Percentiles rank a stretch among this genome's conserved stretches.
Conservation (phyloP, 2,888 invertebrate species). For the Notodromas monacha region DNA sequence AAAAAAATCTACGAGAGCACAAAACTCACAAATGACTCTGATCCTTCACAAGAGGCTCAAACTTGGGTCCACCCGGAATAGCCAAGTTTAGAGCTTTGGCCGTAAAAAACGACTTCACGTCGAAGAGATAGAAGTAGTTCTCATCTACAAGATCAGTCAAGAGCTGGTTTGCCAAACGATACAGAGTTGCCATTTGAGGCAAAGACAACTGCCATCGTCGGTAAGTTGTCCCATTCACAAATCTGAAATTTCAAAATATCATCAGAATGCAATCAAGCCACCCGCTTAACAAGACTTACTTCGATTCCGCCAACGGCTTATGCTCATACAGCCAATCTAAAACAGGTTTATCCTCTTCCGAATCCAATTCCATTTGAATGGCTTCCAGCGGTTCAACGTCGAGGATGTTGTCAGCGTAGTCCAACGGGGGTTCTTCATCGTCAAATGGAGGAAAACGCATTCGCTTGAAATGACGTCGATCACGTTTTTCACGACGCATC, state of each 20-base stretch:
- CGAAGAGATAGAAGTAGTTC: conserved; percentile 96
- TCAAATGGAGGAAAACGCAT: conserved; percentile 99
- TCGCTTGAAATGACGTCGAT: conserved; percentile 88
- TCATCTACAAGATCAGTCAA: conserved; percentile 89
- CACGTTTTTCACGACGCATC: conserved; percentile 96
- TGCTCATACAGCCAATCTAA: conserved; percentile 96
- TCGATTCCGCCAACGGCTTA: conserved; percentile 68
- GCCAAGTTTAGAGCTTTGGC: conserved; percentile 98
- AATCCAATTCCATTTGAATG: conserved; percentile 86
- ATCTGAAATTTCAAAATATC: conserved; percentile 18
- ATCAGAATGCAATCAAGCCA: conserved; percentile 2
- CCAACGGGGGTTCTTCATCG: conserved; percentile 95
- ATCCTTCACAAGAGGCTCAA: conserved; percentile 94
- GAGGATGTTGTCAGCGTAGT: conserved; percentile 93
- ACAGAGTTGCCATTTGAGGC: conserved; percentile 89
- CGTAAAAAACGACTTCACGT: conserved; percentile 96
- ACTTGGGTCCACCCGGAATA: conserved; percentile 96
- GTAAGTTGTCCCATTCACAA: conserved; percentile 87
- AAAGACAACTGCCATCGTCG: conserved; percentile 77
- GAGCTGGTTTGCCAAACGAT: conserved; percentile 84
- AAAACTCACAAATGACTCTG: conserved; percentile 48
- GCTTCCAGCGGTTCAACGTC: conserved; percentile 97
- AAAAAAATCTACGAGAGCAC: not conserved
- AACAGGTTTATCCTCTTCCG: conserved; percentile 66
- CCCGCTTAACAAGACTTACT: conserved; percentile 21